These are phyloP conservation scores for Junco hyemalis DNA, from an alignment of 2,113 vertebrate genomes.

Conservation along the genomic window DNA sequence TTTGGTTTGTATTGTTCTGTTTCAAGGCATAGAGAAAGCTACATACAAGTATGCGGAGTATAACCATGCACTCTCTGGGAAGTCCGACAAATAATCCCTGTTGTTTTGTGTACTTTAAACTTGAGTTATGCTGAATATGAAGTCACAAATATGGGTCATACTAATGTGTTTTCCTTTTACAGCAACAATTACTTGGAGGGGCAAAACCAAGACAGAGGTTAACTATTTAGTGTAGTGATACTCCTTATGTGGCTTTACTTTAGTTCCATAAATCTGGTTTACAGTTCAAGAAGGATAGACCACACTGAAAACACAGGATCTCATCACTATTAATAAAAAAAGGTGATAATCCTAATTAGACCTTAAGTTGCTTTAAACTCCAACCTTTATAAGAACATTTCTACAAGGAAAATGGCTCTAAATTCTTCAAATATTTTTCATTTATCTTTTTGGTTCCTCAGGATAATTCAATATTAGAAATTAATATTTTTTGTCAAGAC, in stretches of 20 bases:
- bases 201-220: background rate
- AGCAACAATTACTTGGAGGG: background rate
- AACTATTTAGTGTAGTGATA: background rate
- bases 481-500: accelerated
- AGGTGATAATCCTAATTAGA: background rate
- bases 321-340: background rate
- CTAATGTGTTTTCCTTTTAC: background rate
- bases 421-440: background rate
- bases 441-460: background rate
- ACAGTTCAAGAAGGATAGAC: background rate
- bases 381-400: background rate
- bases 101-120: background rate
- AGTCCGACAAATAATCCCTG: background rate
- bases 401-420: background rate
- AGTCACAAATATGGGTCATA: background rate
- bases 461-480: background rate
- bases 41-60: background rate
- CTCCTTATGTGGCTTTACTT: background rate
- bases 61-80: background rate
- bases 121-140: background rate
- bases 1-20: background rate
- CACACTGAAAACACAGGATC: background rate
- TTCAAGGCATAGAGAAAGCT: background rate
- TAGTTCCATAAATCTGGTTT: background rate
- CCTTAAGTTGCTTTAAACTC: background rate